Conservation (phyloP, 1,140 invertebrate genomes). For the Zaprionus capensis region DNA sequence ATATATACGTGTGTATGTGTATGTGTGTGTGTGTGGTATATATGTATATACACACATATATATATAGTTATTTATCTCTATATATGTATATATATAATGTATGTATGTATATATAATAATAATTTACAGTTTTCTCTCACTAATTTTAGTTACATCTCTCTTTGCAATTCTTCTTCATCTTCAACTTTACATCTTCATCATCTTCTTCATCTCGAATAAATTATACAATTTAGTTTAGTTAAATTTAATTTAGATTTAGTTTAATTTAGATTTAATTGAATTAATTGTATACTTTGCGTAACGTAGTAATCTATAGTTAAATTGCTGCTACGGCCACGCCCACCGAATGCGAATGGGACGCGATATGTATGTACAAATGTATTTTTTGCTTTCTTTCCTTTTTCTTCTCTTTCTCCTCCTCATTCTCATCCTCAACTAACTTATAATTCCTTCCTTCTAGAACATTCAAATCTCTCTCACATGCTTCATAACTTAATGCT, state of each 20-base stretch:
- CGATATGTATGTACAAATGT: constrained; percentile 81
- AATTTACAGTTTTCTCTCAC: constrained; percentile 69
- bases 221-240: constrained; percentile 64
- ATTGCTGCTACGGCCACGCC: constrained; percentile 71
- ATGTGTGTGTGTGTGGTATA: constrained; percentile 20
- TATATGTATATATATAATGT: constrained; percentile 37
- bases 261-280: constrained; percentile 72
- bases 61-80: constrained; percentile 16
- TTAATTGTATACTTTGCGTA: constrained; percentile 83
- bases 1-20: constrained; percentile 28
- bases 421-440: neutral
- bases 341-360: constrained; percentile 52
- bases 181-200: constrained; percentile 5
- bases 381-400: constrained; percentile 80
- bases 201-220: constrained; percentile 51
- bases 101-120: constrained; percentile 46
- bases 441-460: neutral
- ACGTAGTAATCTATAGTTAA: constrained; percentile 58
- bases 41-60: constrained; percentile 32
- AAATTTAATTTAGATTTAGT: constrained; percentile 51
- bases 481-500: constrained; percentile 22
- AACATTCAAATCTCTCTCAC: neutral
- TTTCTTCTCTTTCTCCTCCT: constrained; percentile 3
- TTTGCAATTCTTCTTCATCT: constrained; percentile 21
- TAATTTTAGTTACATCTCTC: constrained; percentile 53